Conservation (phyloP, 2,113 vertebrate species). For the Opisthocomus hoazin region DNA sequence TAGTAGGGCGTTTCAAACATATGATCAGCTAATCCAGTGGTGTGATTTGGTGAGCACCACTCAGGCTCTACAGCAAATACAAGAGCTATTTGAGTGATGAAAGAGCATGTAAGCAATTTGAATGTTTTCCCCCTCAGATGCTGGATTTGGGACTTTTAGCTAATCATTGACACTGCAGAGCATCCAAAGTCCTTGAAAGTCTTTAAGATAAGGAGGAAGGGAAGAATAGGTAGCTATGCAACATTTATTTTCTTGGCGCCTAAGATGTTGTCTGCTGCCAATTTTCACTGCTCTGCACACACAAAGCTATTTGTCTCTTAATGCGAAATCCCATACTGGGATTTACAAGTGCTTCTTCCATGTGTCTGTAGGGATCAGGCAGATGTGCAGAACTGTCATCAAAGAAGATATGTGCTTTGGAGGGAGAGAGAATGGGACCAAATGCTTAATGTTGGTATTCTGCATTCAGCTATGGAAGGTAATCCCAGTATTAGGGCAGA, state of each 20-base stretch:
- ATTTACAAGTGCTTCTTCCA: neutral
- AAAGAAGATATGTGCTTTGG: neutral
- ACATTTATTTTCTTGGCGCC: slow-evolving; percentile 7
- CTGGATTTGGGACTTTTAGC: neutral
- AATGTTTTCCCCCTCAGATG: neutral
- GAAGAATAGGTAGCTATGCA: slow-evolving; percentile 5
- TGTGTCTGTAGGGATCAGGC: neutral
- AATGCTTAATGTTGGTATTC: neutral
- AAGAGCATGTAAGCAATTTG: neutral
- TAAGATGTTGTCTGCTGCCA: neutral
- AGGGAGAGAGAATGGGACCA: neutral
- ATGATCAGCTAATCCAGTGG: neutral
- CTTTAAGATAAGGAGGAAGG: neutral
- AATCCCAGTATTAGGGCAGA: neutral
- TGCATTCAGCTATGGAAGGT: neutral
- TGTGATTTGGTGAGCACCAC: neutral
- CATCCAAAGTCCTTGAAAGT: neutral
- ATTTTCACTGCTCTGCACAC: neutral
- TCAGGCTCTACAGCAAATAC: neutral
- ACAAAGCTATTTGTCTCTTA: neutral
- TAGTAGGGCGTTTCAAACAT: neutral
- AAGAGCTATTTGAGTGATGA: neutral
- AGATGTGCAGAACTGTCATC: neutral
- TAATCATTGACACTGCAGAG: neutral
- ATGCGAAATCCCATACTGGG: neutral